Conservation (phyloP, 2,888 invertebrate genomes). For the Artemia sinica region DNA sequence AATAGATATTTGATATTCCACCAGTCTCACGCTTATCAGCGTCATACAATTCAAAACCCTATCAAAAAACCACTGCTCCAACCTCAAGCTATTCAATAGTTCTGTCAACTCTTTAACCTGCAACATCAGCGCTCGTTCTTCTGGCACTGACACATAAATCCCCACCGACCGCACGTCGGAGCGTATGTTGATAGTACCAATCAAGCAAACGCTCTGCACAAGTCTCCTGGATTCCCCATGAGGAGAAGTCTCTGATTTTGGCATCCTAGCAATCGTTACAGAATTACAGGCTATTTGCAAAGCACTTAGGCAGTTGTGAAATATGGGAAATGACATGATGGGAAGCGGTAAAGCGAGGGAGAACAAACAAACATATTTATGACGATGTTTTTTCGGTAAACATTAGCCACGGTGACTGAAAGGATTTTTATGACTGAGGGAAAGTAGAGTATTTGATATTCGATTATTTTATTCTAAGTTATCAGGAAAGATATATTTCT, state of each 20-base stretch:
- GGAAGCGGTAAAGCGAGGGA: slow-evolving; percentile 11
- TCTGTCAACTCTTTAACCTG: too few relatives aligned
- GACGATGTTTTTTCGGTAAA: slow-evolving; percentile 6
- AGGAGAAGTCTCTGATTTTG: slow-evolving; percentile 10
- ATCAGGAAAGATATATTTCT: too few relatives aligned
- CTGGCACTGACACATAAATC: slow-evolving; percentile 2
- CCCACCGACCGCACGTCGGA: neutral
- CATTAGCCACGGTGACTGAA: neutral
- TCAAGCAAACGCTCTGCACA: neutral
- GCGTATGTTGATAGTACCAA: slow-evolving; percentile 11
- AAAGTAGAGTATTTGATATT: too few relatives aligned
- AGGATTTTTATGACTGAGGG: too few relatives aligned
- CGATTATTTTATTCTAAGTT: too few relatives aligned
- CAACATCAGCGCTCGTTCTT: neutral
- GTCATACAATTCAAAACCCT: neutral
- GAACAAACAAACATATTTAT: slow-evolving; percentile 7
- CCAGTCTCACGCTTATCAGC: too few relatives aligned
- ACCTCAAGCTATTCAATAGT: slow-evolving; percentile 8
- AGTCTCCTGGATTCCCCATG: neutral
- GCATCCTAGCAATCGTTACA: slow-evolving; percentile 2
- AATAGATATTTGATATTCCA: too few relatives aligned
- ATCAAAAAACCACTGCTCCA: slow-evolving; percentile 11
- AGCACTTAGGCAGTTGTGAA: slow-evolving; percentile 12
- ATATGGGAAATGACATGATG: slow-evolving; percentile 7
- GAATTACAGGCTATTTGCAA: slow-evolving; percentile 13